Percentiles rank a stretch among this genome's conserved stretches.
Evolutionary conservation across 2,113 vertebrate species (phyloP).

Genomic region (Cryptotis parvus): DNA sequence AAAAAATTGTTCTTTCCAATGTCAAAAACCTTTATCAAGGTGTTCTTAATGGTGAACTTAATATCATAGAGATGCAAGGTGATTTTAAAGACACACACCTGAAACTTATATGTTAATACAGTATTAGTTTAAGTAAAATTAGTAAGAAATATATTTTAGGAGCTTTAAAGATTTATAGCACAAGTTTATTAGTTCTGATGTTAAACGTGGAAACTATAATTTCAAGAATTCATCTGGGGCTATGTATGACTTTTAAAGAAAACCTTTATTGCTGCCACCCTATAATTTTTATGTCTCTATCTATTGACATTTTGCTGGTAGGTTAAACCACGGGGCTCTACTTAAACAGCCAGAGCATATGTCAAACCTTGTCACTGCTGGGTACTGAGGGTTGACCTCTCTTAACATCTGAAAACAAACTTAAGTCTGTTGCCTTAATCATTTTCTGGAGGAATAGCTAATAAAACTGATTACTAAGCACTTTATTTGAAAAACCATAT

Average conservation of each 20-base stretch:
- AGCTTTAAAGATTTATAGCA: neutral
- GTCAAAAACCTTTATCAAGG: neutral
- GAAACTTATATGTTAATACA: too few relatives aligned
- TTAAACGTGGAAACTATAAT: neutral
- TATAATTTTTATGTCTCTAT: constrained; percentile 1
- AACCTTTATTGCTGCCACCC: neutral
- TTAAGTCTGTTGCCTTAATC: neutral
- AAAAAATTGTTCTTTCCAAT: neutral
- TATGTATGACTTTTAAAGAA: constrained; percentile 9
- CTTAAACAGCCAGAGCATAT: neutral
- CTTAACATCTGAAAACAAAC: constrained; percentile 44
- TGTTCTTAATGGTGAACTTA: too few relatives aligned
- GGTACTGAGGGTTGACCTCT: neutral
- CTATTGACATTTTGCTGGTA: neutral
- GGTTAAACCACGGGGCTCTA: constrained; percentile 15
- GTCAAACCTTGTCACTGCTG: neutral
- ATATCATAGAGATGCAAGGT: too few relatives aligned
- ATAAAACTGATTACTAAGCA: neutral
- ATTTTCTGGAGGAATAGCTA: constrained; percentile 5
- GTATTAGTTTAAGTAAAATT: too few relatives aligned
- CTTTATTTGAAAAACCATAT: neutral
- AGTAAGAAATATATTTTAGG: too few relatives aligned
- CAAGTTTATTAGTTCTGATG: constrained; percentile 12
- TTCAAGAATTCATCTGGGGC: constrained; percentile 11
- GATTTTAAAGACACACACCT: too few relatives aligned